Evolutionary conservation across 2,797 vertebrate genomes (phyloP).

Genomic region (Gallinago stenura): DNA sequence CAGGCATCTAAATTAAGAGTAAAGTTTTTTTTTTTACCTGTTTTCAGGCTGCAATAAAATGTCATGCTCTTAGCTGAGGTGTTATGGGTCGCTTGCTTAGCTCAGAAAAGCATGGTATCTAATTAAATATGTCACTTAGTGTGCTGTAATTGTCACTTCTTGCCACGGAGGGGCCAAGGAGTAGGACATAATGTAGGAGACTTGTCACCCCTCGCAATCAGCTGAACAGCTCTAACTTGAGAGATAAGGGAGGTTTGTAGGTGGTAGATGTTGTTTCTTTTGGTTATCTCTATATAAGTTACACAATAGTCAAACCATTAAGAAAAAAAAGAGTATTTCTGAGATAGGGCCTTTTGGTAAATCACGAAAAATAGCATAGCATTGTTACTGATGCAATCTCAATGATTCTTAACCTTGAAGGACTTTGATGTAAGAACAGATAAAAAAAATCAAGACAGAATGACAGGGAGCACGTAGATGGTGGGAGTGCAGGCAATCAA

Average conservation of each 20-base stretch:
- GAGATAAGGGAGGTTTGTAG: not conserved
- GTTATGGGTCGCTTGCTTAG: not conserved
- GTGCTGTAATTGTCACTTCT: not conserved
- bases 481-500: not conserved
- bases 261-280: not conserved
- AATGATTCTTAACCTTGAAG: not conserved
- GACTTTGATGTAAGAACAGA: not conserved
- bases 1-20: not conserved
- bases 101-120: not conserved
- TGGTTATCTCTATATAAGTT: not conserved
- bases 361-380: not conserved
- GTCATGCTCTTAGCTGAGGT: not conserved
- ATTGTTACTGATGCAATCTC: not conserved
- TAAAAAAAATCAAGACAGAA: not conserved
- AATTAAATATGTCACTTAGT: constrained; percentile 25
- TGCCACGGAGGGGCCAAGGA: not conserved
- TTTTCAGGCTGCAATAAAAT: not conserved
- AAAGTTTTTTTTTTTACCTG: not conserved
- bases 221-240: not conserved
- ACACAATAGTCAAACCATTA: not conserved
- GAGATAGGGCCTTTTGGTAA: not conserved
- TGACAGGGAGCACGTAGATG: not conserved
- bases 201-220: not conserved
- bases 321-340: not conserved
- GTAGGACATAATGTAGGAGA: not conserved